Evolutionary conservation across 2,113 vertebrate genomes (phyloP), one percentile per base, ranked within the genome.

Genomic region (Colaptes auratus): DNA sequence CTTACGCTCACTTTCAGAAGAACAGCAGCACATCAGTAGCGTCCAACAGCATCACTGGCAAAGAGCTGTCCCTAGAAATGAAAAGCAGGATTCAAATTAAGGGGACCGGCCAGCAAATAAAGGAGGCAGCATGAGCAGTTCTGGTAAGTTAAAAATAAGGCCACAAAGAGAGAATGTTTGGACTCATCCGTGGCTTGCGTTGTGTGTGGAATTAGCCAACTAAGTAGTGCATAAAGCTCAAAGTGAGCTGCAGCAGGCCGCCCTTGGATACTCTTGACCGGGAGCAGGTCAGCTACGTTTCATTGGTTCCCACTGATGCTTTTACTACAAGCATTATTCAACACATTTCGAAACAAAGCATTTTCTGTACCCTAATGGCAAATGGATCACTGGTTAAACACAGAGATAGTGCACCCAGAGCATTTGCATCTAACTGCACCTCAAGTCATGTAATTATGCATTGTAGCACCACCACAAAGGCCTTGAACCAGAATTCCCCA

Each of bases 341-440:
- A 46, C 39, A 82, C 55, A 63, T 70, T 92, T 89, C 71, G 82
- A 96, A 95, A 65, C 6, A 24, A 79, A 92, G 79, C 63, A 61
- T 89, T 90, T 84, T 92, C 81, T 93, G 70, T 86, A 91, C 83
- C 56, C 92, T 93, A 92, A 89, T 89, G 84, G 75, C 84, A 97
- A 95, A 90, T 91, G 96, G 96, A 97, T 92, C 88, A 59, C 86
- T 92, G 95, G 94, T 96, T 89, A 96, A 93, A 83, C 58, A 46
- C 66, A 86, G 83, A 94, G 95, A 96, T 95, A 95, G 33, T 24
- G 24, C 39, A 69, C 70, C 59, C 52, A 70, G 61, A 88, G 79
- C 46, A 92, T 97, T 97, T 95, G 80, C 94, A 96, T 96, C 71
- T 82, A 79, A 55, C 48, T 81, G 59, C 64, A 89, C 89, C 86